Conservation (phyloP, 1,140 invertebrate species). For the Habropoda laboriosa region DNA sequence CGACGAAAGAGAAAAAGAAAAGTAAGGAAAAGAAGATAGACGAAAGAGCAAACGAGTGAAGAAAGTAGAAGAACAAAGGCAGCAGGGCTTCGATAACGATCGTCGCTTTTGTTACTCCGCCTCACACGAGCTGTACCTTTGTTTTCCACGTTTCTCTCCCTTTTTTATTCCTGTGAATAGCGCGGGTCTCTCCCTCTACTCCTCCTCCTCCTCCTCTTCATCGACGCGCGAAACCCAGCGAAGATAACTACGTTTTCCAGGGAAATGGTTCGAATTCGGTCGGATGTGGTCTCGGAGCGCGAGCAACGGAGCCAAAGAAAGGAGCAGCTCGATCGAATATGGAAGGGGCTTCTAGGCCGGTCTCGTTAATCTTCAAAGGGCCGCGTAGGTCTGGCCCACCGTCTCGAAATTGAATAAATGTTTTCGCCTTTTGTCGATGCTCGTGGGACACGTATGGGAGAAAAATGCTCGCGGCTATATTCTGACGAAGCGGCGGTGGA, state of each 20-base stretch:
- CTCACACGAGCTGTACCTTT: conserved; percentile 33
- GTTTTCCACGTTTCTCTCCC: conserved; percentile 14
- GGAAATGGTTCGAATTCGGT: conserved; percentile 53
- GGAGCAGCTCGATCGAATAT: conserved; percentile 42
- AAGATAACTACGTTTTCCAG: conserved; percentile 68
- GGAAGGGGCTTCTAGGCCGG: conserved; percentile 15
- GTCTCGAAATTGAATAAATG: conserved; percentile 64
- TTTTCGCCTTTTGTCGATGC: conserved; percentile 48
- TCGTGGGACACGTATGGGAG: background rate
- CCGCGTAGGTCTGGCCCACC: conserved; percentile 43
- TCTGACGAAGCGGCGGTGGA: too few relatives aligned
- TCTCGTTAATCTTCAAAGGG: conserved; percentile 68
- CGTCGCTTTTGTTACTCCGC: conserved; percentile 19
- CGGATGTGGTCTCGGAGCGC: conserved; percentile 26
- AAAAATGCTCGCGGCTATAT: too few relatives aligned
- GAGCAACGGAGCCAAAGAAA: conserved; percentile 20
- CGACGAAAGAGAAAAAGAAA: too few relatives aligned
- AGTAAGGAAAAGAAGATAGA: background rate
- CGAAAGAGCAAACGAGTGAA: background rate
- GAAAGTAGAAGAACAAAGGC: conserved; percentile 2
- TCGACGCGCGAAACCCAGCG: conserved; percentile 15
- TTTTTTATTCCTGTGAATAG: conserved; percentile 26
- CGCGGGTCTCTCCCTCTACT: background rate
- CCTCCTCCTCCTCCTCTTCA: background rate
- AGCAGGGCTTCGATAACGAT: conserved; percentile 16